Base-by-base conservation (phyloP, 2,888 invertebrate species). In the Heliconius ethilla region DNA sequence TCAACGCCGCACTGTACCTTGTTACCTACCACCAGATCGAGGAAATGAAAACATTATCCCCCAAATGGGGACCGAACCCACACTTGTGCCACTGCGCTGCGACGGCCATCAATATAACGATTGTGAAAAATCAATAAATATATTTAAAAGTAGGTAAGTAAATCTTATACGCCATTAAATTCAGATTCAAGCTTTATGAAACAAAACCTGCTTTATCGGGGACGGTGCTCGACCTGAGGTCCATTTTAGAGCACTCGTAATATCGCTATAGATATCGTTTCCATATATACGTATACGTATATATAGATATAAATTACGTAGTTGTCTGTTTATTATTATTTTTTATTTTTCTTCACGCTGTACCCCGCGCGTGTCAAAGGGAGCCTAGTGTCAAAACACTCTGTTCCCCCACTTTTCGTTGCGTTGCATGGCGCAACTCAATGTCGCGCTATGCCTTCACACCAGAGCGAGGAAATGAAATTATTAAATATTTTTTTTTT, bases 191-290 rank as follows among this genome's bases (percentile, higher is more conserved):
- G 75, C 63, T 81, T 81, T 79, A 79, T 75, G 77, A 80, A 80
- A 80, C 69, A 69, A 75, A 81, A 81, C 81, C 78, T 18, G 81
- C 79, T 67, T 80, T 79, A 78, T 76, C 75, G 78, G 76, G 81
- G 81, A 18, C 76, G 72, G n/a, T 67, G 79, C 65, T 78, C 76
- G 75, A 51, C 70, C 70, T 59, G 65, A 37, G 70, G 62, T 66
- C 55, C 63, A 67, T 79, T 79, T 79, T 73, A 75, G 65, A 79
- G 65, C 25, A 62, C 18, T 62, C 72, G 59, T 74, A 74, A 75
- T 69, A 69, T 69, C 40, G 40, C 40, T 45, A 45, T 69, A 40
- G 25, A 40, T 69, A 69, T 45, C 25, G 13, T 15, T 69, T 40
- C 25, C 40, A 69, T 69, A 69, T 40, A 40, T 15, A 25, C 6